Percentiles rank a stretch among this genome's conserved stretches.
phyloP scores from a whole-genome alignment of 2,797 vertebrate genomes.

The Furcifer pardalis region DNA sequence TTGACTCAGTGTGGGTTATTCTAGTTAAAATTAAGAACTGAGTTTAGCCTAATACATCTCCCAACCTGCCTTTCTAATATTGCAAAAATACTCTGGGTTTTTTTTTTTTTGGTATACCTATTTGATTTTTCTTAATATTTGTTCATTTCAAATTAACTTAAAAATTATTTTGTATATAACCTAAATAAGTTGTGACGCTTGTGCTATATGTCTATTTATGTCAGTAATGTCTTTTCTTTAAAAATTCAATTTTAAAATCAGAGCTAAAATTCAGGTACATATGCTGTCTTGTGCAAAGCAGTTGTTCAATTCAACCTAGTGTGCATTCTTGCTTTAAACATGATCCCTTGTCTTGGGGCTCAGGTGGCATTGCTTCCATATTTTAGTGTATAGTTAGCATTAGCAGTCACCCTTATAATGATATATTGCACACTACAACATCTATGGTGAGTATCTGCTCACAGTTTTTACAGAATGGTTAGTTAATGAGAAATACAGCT shows the following conservation, averaged over 20 bases:
- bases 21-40: too few species aligned
- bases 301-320: conserved; percentile 4
- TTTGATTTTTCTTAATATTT: neutral
- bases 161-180: neutral
- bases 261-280: neutral
- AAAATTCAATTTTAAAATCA: neutral
- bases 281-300: conserved; percentile 20
- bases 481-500: conserved; percentile 69
- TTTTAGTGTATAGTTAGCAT: conserved; percentile 81
- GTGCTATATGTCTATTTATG: neutral
- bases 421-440: conserved; percentile 65
- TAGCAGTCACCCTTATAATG: conserved; percentile 82
- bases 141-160: neutral
- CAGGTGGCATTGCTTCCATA: conserved; percentile 76
- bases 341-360: conserved; percentile 65
- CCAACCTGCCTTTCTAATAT: neutral
- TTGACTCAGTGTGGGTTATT: too few species aligned
- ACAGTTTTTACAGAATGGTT: conserved; percentile 62
- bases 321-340: conserved; percentile 52
- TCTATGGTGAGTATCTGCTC: conserved; percentile 60
- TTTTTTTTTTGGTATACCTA: neutral
- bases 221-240: neutral
- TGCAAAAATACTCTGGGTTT: neutral
- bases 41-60: too few species aligned
- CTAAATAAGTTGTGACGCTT: neutral